Conservation (phyloP, 2,113 vertebrate species). For the Piaya cayana region DNA sequence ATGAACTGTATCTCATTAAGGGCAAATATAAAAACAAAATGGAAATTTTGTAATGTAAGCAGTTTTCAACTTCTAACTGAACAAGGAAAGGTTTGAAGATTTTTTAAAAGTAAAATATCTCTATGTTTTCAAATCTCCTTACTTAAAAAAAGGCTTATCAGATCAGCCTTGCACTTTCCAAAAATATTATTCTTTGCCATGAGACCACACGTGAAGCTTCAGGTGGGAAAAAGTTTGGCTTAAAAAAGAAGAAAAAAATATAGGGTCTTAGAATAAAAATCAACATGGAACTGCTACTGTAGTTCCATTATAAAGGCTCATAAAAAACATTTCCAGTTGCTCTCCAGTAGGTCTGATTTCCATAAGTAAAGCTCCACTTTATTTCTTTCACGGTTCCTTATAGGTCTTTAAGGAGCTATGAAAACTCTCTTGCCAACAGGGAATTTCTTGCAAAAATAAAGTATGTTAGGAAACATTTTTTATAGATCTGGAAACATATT, state of each 20-base stretch:
- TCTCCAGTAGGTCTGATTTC: slow-evolving; percentile 67
- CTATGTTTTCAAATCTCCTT: not conserved
- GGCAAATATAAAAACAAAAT: not conserved
- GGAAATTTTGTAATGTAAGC: not conserved
- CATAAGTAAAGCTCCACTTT: slow-evolving; percentile 48
- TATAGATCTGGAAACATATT: slow-evolving; percentile 66
- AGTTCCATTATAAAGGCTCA: slow-evolving; percentile 49
- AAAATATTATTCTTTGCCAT: slow-evolving; percentile 35
- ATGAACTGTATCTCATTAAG: not conserved
- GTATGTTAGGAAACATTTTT: slow-evolving; percentile 63
- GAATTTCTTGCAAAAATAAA: slow-evolving; percentile 69
- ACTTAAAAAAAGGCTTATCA: slow-evolving; percentile 25
- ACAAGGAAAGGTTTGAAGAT: not conserved
- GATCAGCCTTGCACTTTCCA: slow-evolving; percentile 22
- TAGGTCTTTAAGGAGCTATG: slow-evolving; percentile 58
- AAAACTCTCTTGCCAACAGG: slow-evolving; percentile 66
- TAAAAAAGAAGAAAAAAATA: slow-evolving; percentile 14
- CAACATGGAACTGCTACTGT: slow-evolving; percentile 57
- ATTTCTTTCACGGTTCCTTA: slow-evolving; percentile 67
- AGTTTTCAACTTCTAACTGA: slow-evolving; percentile 1
- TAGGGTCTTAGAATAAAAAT: slow-evolving; percentile 41
- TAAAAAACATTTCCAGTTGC: slow-evolving; percentile 62
- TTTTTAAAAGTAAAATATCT: not conserved
- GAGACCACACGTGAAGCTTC: slow-evolving; percentile 50
- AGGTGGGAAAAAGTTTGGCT: slow-evolving; percentile 39